These are phyloP conservation scores for Mesoligia furuncula DNA, from an alignment of 2,888 invertebrate genomes.

Conservation along the genomic window DNA sequence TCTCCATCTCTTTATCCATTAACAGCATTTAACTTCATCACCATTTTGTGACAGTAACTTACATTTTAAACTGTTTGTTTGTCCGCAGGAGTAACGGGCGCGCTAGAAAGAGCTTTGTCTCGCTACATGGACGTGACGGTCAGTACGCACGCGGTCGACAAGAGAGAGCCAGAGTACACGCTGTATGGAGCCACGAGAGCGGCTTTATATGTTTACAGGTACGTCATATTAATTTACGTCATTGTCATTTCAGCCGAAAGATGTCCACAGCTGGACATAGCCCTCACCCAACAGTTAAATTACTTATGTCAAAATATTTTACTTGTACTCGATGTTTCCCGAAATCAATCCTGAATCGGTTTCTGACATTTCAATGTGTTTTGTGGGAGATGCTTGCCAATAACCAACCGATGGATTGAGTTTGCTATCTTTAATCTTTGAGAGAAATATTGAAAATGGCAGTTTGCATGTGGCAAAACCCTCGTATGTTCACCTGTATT, in stretches of 20 bases:
- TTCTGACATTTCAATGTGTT: background rate
- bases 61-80: background rate
- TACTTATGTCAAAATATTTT: background rate
- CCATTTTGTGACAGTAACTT: background rate
- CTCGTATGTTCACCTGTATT: no score
- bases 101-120: conserved; percentile 93
- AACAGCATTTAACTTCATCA: background rate
- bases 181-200: conserved; percentile 96
- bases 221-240: conserved; percentile 57
- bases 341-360: background rate
- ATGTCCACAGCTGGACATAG: background rate
- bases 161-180: conserved; percentile 97
- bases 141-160: conserved; percentile 93
- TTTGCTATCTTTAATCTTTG: background rate
- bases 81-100: conserved; percentile 90
- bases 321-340: background rate
- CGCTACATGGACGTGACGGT: conserved; percentile 95
- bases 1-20: background rate
- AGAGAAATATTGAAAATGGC: background rate
- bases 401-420: background rate
- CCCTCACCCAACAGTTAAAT: no score
- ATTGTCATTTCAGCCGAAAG: background rate
- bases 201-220: conserved; percentile 96
- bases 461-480: background rate
- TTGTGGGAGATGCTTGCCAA: background rate